Evolutionary conservation across 2,888 invertebrate species (phyloP).

Genomic region (Sussaba pulchella): DNA sequence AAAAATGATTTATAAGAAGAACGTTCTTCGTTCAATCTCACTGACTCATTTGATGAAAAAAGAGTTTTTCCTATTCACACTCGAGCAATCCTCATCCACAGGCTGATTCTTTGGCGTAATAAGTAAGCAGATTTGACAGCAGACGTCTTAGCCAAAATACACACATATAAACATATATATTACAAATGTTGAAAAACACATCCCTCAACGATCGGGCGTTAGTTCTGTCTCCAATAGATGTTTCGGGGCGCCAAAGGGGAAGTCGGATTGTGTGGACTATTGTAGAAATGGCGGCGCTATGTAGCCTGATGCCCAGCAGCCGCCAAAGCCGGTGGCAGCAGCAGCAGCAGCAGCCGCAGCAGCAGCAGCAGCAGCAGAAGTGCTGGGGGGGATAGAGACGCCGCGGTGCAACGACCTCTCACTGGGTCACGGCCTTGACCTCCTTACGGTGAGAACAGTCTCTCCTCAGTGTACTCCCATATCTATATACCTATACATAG

Average conservation of each 20-base stretch:
- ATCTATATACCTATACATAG: conserved; percentile 45
- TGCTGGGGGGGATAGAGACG: conserved; percentile 62
- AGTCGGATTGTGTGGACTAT: conserved; percentile 44
- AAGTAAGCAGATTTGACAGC: no score
- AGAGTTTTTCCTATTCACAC: no score
- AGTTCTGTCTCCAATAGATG: conserved; percentile 40
- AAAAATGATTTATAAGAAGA: no score
- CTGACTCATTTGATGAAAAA: no score
- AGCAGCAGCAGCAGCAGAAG: not conserved
- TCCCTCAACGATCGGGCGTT: conserved; percentile 26
- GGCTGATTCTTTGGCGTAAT: no score
- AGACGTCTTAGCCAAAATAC: no score
- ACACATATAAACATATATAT: no score
- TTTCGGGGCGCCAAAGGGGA: conserved; percentile 48
- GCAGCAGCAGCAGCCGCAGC: conserved; percentile 21
- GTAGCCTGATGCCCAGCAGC: conserved; percentile 48
- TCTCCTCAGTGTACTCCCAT: conserved; percentile 44
- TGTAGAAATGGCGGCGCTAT: conserved; percentile 53
- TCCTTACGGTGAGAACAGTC: conserved; percentile 78
- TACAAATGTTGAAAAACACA: no score
- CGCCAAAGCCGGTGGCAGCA: conserved; percentile 14
- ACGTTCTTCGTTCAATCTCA: no score
- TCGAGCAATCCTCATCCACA: no score
- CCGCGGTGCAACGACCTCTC: conserved; percentile 77
- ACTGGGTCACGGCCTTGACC: conserved; percentile 83